These are phyloP conservation scores for Gastracanthus pulcherrimus DNA, from an alignment of 2,888 invertebrate species.

Conservation along the genomic window DNA sequence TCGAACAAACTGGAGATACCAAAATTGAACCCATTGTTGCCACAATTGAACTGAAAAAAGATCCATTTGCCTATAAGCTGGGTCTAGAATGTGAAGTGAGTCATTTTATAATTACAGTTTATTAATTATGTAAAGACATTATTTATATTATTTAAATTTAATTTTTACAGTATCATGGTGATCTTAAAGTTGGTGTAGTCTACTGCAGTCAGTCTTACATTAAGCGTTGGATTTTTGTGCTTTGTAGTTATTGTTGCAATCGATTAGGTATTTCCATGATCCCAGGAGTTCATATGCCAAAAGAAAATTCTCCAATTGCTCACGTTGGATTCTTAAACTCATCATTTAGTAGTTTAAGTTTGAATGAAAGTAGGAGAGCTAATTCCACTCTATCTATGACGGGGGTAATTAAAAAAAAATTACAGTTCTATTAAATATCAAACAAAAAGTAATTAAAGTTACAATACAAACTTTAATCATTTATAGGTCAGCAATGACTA, in stretches of 20 bases:
- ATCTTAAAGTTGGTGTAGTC: constrained; percentile 55
- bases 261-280: constrained; percentile 63
- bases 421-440: not conserved
- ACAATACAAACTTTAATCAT: not conserved
- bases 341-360: constrained; percentile 16
- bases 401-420: constrained; percentile 6
- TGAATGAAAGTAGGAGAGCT: constrained; percentile 46
- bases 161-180: constrained; percentile 65
- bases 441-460: not conserved
- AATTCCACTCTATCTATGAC: constrained; percentile 9
- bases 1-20: not conserved
- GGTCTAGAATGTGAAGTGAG: constrained; percentile 75
- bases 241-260: constrained; percentile 72
- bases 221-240: constrained; percentile 73
- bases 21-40: constrained; percentile 63
- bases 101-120: not conserved
- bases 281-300: constrained; percentile 72
- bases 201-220: constrained; percentile 71
- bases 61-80: constrained; percentile 69
- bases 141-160: not conserved
- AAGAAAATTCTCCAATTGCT: constrained; percentile 60
- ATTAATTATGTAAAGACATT: constrained; percentile 19
- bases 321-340: not conserved
- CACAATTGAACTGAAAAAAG: constrained; percentile 73
- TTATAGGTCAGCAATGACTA: constrained; percentile 49